Percentiles rank a stretch among this genome's conserved stretches.
Evolutionary conservation across 2,797 vertebrate species (phyloP).

Genomic region (Gobio occitaniae): DNA sequence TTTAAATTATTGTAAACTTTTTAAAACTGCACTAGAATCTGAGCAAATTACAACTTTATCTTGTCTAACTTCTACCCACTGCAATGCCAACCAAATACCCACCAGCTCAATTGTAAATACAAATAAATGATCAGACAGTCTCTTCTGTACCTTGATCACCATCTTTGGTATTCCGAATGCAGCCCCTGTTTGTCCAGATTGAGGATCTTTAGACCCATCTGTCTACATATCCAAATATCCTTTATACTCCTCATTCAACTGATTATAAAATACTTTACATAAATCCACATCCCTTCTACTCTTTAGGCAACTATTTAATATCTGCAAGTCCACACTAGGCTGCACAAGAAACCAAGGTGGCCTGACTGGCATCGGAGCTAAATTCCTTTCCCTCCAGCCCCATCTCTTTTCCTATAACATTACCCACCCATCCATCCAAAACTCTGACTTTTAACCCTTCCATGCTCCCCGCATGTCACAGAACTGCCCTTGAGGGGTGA

Average conservation of each 20-base stretch:
- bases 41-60: background rate
- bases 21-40: background rate
- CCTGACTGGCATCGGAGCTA: background rate
- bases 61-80: background rate
- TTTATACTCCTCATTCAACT: background rate
- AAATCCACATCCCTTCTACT: background rate
- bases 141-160: too few relatives aligned
- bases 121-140: background rate
- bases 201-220: background rate
- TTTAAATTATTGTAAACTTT: background rate
- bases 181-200: background rate
- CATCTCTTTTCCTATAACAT: background rate
- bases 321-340: background rate
- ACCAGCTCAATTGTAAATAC: background rate
- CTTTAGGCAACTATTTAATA: background rate
- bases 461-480: too few relatives aligned
- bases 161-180: background rate
- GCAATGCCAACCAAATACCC: background rate
- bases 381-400: background rate
- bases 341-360: too few relatives aligned
- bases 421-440: background rate
- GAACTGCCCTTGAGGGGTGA: too few relatives aligned
- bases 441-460: background rate
- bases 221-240: background rate
- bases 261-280: background rate